Base-by-base conservation (phyloP, 2,113 vertebrate genomes). In the Nestor notabilis region DNA sequence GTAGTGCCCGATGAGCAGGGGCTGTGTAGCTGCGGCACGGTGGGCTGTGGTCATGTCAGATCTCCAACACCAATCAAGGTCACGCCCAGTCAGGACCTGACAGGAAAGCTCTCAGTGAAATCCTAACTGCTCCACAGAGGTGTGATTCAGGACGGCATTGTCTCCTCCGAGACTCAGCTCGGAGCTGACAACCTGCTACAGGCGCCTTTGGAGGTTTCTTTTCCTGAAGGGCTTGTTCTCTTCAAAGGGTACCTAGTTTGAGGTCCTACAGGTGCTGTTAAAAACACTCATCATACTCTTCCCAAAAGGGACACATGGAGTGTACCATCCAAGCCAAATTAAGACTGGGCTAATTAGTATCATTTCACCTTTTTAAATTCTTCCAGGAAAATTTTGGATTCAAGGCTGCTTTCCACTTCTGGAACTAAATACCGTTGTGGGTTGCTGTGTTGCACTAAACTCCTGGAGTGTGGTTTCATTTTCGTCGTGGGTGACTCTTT, bases 11-110 rank as follows among this genome's bases (percentile, higher is more conserved):
- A 64, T 31, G 46, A 80, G 53, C 24, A 28, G 31, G 31, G 68
- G 29, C 33, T 47, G 29, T 44, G 35, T 53, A 81, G 29, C 47
- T 68, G 83, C 81, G 80, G 52, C 27, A 29, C 52, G 3, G 39
- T 75, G 77, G 33, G 24, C 60, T 93, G 47, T 25, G 91, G 81
- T 53, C n/a, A 4, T 49, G 77, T 81, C 63, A 68, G 44, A 89
- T 94, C 66, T 89, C 69, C 84, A 81, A 65, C 56, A 77, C 77
- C 61, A 76, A 84, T 72, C 70, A 79, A 92, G 89, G 92, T 97
- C 96, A 43, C 88, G 91, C 56, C 89, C 70, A 93, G 95, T 95
- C 96, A 97, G 92, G 94, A 96, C 74, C 91, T 35, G 44, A 96
- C 91, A 95, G 49, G 93, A 93, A 97, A 87, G 29, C 39, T 96